Base-by-base conservation (phyloP, 2,888 invertebrate genomes). In the Colletes collaris region DNA sequence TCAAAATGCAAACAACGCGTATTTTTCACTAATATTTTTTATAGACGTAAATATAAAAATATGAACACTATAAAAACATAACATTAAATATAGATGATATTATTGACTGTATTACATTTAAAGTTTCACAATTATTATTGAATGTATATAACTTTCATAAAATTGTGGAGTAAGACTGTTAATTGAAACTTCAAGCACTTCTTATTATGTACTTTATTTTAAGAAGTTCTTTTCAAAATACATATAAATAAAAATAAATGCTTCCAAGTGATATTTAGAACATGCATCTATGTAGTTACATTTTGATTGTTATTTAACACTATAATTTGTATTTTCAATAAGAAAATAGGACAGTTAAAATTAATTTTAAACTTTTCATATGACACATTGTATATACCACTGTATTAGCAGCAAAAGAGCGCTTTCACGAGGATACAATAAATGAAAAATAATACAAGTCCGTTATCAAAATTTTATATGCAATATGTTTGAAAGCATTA, bases 231-330 rank as follows among this genome's bases (percentile, higher is more conserved):
- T 86, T 87, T 82, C 72, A 90, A 90, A 90, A 88, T 92, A 90
- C 89, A 91, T 87, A 87, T 88, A 89, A 90, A 89, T 89, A 91
- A 91, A 91, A 90, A 90, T 89, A 89, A 91, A 90, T 89, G 90
- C 87, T 86, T 90, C 86, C 85, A 85, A 89, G 83, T 89, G 81
- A 82, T 82, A 86, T 85, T 78, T 87, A 89, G 82, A 90, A 89
- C 87, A 89, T 89, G 89, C 81, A 78, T 88, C 84, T 76, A 83
- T 82, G 65, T 76, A 80, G 60, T 81, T 79, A 72, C 71, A 71
- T 66, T 64, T 58, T 67, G 53, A 73, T 75, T 72, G 44, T 59
- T 60, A 74, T 72, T 66, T 27, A 72, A 59, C n/a, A 52, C 27
- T 62, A 19, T 55, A 44, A 65, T 70, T 65, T 62, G 4, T 69